These are phyloP conservation scores for Dipus sagitta DNA, from an alignment of 2,797 vertebrate species.

Conservation along the genomic window DNA sequence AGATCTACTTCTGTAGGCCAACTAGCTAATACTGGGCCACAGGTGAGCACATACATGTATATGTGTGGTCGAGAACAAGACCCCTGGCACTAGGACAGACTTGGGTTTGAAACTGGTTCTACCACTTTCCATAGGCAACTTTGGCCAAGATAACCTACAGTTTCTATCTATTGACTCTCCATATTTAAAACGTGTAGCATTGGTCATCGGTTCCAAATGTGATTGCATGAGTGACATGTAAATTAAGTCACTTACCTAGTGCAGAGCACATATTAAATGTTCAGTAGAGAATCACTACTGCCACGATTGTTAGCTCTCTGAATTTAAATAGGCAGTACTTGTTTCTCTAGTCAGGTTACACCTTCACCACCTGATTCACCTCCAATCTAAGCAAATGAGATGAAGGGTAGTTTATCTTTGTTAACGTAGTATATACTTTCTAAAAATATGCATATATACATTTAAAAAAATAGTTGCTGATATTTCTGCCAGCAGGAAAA, in stretches of 20 bases:
- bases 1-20: background rate
- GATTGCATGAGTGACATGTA: background rate
- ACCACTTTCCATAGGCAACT: background rate
- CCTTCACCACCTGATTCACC: background rate
- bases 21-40: background rate
- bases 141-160: background rate
- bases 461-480: background rate
- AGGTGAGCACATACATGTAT: background rate
- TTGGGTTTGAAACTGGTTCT: constrained; percentile 33
- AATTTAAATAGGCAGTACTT: constrained; percentile 43
- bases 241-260: background rate
- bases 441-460: background rate
- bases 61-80: background rate
- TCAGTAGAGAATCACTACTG: background rate
- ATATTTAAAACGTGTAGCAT: background rate
- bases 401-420: background rate
- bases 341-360: background rate
- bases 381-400: constrained; percentile 36
- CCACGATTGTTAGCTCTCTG: constrained; percentile 9
- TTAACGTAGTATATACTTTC: constrained; percentile 35
- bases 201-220: background rate
- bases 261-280: background rate
- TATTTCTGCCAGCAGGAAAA: constrained; percentile 4
- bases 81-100: background rate
- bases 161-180: constrained; percentile 49